Conservation (phyloP, 2,113 vertebrate genomes). For the Pituophis catenifer region DNA sequence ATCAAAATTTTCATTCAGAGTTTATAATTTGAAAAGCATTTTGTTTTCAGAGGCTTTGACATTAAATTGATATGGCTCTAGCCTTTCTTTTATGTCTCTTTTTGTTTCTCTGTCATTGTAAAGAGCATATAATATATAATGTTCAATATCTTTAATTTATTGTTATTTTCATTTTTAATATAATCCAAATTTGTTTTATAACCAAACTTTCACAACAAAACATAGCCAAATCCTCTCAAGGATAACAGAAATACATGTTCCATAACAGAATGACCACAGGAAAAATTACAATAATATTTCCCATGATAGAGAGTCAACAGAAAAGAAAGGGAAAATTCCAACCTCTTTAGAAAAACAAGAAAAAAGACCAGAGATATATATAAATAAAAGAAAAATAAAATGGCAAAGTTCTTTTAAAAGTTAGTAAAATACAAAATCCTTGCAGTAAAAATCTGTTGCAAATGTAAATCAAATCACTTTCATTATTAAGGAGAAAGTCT, state of each 20-base stretch:
- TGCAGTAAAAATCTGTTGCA: not conserved
- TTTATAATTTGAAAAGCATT: not conserved
- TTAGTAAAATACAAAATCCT: not conserved
- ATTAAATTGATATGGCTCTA: not conserved
- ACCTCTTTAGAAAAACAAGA: not conserved
- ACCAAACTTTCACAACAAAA: not conserved
- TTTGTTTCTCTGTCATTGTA: not conserved
- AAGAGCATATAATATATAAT: not conserved
- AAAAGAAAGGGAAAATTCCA: not conserved
- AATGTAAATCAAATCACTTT: not conserved
- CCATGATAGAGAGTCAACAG: not conserved
- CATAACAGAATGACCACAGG: not conserved
- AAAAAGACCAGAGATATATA: not conserved
- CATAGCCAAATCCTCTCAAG: not conserved
- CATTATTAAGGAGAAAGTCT: not conserved
- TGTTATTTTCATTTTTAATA: not conserved
- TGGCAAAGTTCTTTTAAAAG: not conserved
- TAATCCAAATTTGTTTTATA: not conserved
- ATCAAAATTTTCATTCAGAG: not conserved
- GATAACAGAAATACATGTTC: not conserved
- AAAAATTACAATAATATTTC: not conserved
- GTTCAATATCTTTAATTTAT: not conserved
- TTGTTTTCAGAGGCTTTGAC: not conserved
- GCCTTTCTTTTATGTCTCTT: not conserved
- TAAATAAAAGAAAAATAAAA: not conserved